Percentiles rank a stretch among this genome's conserved stretches.
These are phyloP conservation scores for Ceyx cyanopectus DNA, from an alignment of 2,113 vertebrate species.

Conservation along the genomic window DNA sequence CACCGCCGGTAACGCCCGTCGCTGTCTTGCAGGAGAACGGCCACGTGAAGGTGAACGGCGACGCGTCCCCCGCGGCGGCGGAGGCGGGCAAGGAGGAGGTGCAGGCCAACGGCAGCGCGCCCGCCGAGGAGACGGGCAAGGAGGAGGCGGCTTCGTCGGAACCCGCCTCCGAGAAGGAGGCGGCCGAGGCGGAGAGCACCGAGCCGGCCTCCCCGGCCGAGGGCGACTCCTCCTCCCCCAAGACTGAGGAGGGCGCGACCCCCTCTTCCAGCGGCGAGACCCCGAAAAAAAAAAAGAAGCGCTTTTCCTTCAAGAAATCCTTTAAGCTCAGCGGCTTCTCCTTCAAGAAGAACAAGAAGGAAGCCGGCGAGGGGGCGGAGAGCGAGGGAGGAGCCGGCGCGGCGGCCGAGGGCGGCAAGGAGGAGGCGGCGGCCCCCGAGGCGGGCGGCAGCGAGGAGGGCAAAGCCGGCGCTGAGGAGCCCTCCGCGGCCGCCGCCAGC, in stretches of 20 bases:
- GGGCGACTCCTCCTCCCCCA: constrained; percentile 80
- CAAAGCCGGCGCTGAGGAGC: constrained; percentile 64
- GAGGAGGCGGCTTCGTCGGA: constrained; percentile 58
- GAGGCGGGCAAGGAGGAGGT: constrained; percentile 86
- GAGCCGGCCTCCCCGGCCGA: constrained; percentile 83
- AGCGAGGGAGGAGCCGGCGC: constrained; percentile 76
- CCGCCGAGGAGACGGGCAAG: constrained; percentile 80
- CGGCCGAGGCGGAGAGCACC: constrained; percentile 77
- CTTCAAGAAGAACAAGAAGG: constrained; percentile 97
- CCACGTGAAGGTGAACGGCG: constrained; percentile 87
- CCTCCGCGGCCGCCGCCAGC: constrained; percentile 41
- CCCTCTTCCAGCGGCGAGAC: constrained; percentile 89
- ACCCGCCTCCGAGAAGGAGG: constrained; percentile 66
- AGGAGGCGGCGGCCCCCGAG: constrained; percentile 67
- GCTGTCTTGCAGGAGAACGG: constrained; percentile 87
- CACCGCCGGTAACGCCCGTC: constrained; percentile 9
- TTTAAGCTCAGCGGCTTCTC: constrained; percentile 97
- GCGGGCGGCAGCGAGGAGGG: constrained; percentile 59
- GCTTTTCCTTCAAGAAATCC: constrained; percentile 97
- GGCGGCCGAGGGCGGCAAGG: constrained; percentile 76
- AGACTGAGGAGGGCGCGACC: constrained; percentile 80
- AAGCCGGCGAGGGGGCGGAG: constrained; percentile 84
- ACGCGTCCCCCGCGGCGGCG: constrained; percentile 84
- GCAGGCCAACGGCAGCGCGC: constrained; percentile 89
- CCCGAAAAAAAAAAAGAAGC: constrained; percentile 97